A percentile compares a stretch with the other conserved stretches of the same genome.
phyloP scores from a whole-genome alignment of 2,888 invertebrate species.

The Thereva nobilitata region DNA sequence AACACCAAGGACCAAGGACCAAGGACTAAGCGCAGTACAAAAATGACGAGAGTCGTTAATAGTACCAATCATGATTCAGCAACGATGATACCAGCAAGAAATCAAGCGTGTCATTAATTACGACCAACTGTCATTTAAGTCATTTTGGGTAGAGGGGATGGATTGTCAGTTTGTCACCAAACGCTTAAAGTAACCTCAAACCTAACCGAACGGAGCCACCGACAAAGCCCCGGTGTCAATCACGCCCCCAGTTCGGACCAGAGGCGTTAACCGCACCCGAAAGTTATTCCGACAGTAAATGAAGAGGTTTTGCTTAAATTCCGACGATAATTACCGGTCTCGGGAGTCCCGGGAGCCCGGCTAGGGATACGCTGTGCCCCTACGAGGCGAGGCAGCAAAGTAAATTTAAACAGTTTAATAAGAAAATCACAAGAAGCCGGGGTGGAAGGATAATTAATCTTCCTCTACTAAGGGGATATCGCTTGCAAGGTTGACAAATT shows the following conservation, averaged over 20 bases:
- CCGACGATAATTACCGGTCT: slow-evolving; percentile 25
- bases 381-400: slow-evolving; percentile 1
- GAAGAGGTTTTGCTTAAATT: slow-evolving; percentile 30
- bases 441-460: slow-evolving; percentile 32
- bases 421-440: slow-evolving; percentile 26
- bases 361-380: too few relatives aligned
- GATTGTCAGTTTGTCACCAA: slow-evolving; percentile 20
- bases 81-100: slow-evolving; percentile 15
- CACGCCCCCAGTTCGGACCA: slow-evolving; percentile 6
- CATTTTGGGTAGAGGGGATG: background rate
- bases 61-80: slow-evolving; percentile 29
- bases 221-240: slow-evolving; percentile 18
- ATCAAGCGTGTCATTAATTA: slow-evolving; percentile 26
- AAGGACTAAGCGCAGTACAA: slow-evolving; percentile 12
- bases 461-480: slow-evolving; percentile 27
- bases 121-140: slow-evolving; percentile 26
- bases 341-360: background rate
- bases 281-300: slow-evolving; percentile 27
- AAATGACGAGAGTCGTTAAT: slow-evolving; percentile 29
- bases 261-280: slow-evolving; percentile 18
- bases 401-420: slow-evolving; percentile 35
- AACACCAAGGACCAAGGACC: too few relatives aligned
- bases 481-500: slow-evolving; percentile 33
- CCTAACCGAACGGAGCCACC: too few relatives aligned
- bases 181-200: background rate